These are phyloP conservation scores for Taxidea taxus DNA, from an alignment of 2,113 vertebrate genomes.

Conservation along the genomic window DNA sequence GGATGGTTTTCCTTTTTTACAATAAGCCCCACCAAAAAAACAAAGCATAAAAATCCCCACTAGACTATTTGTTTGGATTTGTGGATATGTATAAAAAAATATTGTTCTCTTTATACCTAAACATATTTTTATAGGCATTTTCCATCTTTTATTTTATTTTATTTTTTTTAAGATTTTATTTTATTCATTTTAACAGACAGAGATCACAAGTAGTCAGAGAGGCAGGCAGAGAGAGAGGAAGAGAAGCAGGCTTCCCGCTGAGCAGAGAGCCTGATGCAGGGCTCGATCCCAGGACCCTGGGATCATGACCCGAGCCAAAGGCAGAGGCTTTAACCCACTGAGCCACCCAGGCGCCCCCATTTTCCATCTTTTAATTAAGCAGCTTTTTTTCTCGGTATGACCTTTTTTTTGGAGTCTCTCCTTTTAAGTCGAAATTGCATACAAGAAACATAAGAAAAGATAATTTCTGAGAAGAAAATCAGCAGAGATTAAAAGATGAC, in stretches of 20 bases:
- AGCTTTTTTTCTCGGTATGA: neutral
- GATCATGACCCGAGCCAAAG: no score
- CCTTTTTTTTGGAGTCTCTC: neutral
- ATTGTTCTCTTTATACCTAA: neutral
- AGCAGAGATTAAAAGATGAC: neutral
- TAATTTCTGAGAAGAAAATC: neutral
- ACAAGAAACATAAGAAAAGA: neutral
- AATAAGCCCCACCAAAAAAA: neutral
- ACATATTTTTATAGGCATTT: slow-evolving; percentile 4
- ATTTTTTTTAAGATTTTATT: no score
- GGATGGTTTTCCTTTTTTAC: neutral
- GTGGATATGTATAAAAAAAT: neutral
- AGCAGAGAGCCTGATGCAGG: no score
- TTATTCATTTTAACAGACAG: no score
- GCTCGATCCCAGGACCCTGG: no score
- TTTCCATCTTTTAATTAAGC: slow-evolving; percentile 14
- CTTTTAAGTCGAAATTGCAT: neutral
- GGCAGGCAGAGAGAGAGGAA: no score
- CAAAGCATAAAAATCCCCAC: neutral
- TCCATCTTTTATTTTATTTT: neutral
- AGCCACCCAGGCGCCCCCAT: no score
- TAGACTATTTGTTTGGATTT: neutral
- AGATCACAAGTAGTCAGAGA: no score
- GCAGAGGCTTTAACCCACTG: no score
- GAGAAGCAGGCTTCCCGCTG: no score